A percentile compares a stretch with the other conserved stretches of the same genome.
These are phyloP conservation scores for Melopsittacus undulatus DNA, from an alignment of 2,797 vertebrate species.

Conservation along the genomic window DNA sequence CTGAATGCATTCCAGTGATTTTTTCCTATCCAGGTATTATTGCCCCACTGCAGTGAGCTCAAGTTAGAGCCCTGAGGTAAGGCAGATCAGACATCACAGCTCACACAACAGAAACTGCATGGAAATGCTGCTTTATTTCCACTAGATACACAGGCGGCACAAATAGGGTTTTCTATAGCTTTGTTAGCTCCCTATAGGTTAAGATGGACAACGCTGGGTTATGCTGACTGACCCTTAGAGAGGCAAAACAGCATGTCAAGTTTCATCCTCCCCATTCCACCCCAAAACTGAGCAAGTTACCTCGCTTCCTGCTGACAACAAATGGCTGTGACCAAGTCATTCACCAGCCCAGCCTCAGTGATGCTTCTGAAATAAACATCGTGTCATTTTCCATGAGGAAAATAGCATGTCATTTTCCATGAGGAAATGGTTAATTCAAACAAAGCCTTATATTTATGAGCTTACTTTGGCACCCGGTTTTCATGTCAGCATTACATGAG, in stretches of 20 bases:
- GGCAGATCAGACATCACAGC: neutral
- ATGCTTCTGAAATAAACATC: neutral
- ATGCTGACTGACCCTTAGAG: neutral
- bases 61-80: neutral
- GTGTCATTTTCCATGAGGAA: neutral
- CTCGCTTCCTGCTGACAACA: neutral
- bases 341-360: neutral
- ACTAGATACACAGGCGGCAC: neutral
- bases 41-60: neutral
- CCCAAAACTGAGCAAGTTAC: neutral
- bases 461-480: slow-evolving; percentile 18
- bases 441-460: neutral
- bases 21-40: neutral
- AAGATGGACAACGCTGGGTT: neutral
- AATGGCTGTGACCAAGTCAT: neutral
- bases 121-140: neutral
- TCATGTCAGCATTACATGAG: neutral
- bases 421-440: neutral
- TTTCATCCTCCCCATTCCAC: neutral
- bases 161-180: neutral
- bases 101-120: neutral
- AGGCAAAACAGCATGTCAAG: neutral
- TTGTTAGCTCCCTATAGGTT: neutral
- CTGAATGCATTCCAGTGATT: neutral
- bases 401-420: neutral